Base-by-base conservation (phyloP, 2,888 invertebrate genomes). In the Lymantria monacha region DNA sequence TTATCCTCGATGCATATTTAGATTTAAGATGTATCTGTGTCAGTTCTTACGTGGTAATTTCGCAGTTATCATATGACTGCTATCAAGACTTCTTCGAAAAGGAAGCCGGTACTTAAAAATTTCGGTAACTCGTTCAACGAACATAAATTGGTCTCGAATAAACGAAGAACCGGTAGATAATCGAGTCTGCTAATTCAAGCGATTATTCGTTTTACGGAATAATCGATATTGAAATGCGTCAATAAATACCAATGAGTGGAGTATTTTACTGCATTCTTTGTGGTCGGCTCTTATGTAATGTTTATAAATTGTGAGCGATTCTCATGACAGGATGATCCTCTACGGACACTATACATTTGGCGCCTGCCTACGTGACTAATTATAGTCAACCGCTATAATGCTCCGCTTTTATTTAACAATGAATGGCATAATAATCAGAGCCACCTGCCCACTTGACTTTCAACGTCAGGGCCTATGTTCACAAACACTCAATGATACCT, bases 121-220 rank as follows among this genome's bases (percentile, higher is more conserved):
- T 51, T 51, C 42, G 44, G 36, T 36, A 41, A 51, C 43, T 45
- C 10, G 41, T 44, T 48, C 30, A 51, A 51, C n/a, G 42, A 49
- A 46, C 44, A 44, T 46, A 49, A 55, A 55, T 55, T 59, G 42
- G 44, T 42, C 12, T 31, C 43, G 41, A 46, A 48, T 41, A 42
- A 53, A 41, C 42, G 38, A 57, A 55, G 52, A 53, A 54, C 38
- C 13, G 44, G 30, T 11, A 40, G 37, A 41, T 48, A 57, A 56
- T 49, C 57, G 58, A 59, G 15, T 46, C 55, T 56, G 55, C 22
- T 46, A 44, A 43, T 50, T 61, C 61, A 54, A 51, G 48, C 60
- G 46, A 61, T 67, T 58, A 61, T 55, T 56, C 41, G 53, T 60
- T 65, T 66, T 62, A 72, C 66, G 59, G 72, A 74, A 74, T 74